Conservation (phyloP, 2,113 vertebrate genomes). For the Coregonus clupeaformis region DNA sequence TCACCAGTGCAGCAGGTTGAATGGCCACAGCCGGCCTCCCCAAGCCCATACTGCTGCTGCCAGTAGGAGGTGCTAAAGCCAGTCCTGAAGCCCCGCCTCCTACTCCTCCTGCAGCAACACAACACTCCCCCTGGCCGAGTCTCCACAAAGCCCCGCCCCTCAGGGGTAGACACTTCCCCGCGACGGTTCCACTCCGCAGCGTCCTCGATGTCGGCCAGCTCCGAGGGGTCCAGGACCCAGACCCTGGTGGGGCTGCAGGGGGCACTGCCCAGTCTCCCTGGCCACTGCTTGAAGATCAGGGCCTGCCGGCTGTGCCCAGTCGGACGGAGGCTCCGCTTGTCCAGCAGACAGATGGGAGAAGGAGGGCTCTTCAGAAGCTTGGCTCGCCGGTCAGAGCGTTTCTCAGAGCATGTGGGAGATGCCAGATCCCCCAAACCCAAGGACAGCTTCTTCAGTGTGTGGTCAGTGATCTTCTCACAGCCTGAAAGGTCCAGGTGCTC, state of each 20-base stretch:
- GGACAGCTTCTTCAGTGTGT: slow-evolving; percentile 85
- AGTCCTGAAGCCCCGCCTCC: slow-evolving; percentile 83
- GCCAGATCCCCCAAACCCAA: slow-evolving; percentile 82
- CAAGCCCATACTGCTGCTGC: slow-evolving; percentile 82
- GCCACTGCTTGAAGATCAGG: slow-evolving; percentile 68
- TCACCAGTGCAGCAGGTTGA: slow-evolving; percentile 84
- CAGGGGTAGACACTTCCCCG: slow-evolving; percentile 55
- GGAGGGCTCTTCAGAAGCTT: slow-evolving; percentile 66
- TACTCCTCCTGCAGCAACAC: slow-evolving; percentile 80
- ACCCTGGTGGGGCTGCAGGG: slow-evolving; percentile 50
- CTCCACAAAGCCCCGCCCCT: slow-evolving; percentile 61
- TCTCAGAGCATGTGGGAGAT: slow-evolving; percentile 44
- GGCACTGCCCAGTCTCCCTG: slow-evolving; percentile 41
- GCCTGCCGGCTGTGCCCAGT: slow-evolving; percentile 57
- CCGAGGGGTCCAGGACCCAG: slow-evolving; percentile 85
- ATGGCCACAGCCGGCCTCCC: slow-evolving; percentile 84
- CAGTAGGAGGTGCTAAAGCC: slow-evolving; percentile 80
- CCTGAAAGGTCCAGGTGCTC: slow-evolving; percentile 93
- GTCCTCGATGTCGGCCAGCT: slow-evolving; percentile 93
- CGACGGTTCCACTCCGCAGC: slow-evolving; percentile 86
- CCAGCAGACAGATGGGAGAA: slow-evolving; percentile 57
- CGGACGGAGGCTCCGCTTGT: slow-evolving; percentile 54
- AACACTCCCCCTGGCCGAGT: slow-evolving; percentile 56
- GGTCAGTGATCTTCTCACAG: slow-evolving; percentile 91
- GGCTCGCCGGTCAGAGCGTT: slow-evolving; percentile 38